These are phyloP conservation scores for Conger conger DNA, from an alignment of 2,113 vertebrate genomes.

Conservation along the genomic window DNA sequence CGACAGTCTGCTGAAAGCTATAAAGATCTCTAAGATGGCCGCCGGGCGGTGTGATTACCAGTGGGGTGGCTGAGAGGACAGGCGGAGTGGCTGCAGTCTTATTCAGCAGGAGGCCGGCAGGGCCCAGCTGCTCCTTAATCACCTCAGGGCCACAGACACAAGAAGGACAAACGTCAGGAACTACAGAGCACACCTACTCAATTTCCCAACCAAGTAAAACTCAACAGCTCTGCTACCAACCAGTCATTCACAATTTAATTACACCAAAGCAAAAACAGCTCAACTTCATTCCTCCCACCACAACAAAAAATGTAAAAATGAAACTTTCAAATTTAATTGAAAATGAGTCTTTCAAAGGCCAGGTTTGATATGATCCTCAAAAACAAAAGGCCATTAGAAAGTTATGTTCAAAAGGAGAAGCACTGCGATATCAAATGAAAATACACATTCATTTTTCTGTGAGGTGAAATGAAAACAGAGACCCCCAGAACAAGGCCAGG, in stretches of 20 bases:
- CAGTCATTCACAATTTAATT: not conserved
- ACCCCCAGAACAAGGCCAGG: not conserved
- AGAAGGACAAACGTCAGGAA: fast-evolving
- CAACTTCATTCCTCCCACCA: too few species aligned
- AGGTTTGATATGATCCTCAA: conserved; percentile 7
- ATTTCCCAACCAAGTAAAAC: not conserved
- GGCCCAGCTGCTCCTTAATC: conserved; percentile 76
- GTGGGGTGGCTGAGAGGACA: conserved; percentile 68
- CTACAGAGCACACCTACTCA: not conserved
- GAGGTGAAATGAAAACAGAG: not conserved
- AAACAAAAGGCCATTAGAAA: not conserved
- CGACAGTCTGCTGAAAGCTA: too few species aligned
- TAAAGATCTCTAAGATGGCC: not conserved
- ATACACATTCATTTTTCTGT: not conserved
- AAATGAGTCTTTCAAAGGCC: not conserved
- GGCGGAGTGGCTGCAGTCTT: conserved; percentile 74
- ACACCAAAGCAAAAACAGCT: not conserved
- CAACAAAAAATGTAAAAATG: not conserved
- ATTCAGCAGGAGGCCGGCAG: conserved; percentile 88
- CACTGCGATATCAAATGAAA: not conserved
- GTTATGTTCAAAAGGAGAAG: not conserved
- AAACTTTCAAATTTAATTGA: too few species aligned
- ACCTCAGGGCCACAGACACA: conserved; percentile 58
- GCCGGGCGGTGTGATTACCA: conserved; percentile 60
- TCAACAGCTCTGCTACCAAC: not conserved